These are phyloP conservation scores for Icerya purchasi DNA, from an alignment of 2,888 invertebrate species.

Conservation along the genomic window DNA sequence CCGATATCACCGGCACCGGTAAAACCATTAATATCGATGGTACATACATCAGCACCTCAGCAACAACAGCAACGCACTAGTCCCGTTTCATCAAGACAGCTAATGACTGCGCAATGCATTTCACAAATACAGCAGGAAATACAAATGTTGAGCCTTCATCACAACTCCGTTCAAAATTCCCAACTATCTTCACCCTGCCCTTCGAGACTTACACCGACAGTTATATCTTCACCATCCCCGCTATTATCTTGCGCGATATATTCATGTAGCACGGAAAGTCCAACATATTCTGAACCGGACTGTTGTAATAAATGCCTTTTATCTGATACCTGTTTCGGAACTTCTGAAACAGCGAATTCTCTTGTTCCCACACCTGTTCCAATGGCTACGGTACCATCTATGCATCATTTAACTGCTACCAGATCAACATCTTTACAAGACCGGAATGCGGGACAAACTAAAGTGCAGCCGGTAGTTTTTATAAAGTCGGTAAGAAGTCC, in stretches of 20 bases:
- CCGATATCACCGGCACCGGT: conserved; percentile 54
- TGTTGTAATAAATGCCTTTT: conserved; percentile 69
- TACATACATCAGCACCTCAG: conserved; percentile 19
- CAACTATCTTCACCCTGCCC: conserved; percentile 49
- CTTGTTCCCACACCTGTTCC: conserved; percentile 61
- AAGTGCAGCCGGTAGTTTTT: conserved; percentile 77
- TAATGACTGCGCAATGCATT: conserved; percentile 62
- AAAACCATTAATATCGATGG: conserved; percentile 22
- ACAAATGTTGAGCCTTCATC: conserved; percentile 58
- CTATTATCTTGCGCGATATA: conserved; percentile 67
- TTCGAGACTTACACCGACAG: conserved; percentile 30
- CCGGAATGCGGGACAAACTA: conserved; percentile 68
- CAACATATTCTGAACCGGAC: conserved; percentile 51
- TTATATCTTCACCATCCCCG: conserved; percentile 43
- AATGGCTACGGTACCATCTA: conserved; percentile 34
- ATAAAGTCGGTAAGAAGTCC: conserved; percentile 94
- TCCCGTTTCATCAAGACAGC: conserved; percentile 45
- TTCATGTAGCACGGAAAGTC: conserved; percentile 68
- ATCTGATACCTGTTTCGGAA: conserved; percentile 66
- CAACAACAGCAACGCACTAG: conserved; percentile 47
- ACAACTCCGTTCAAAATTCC: conserved; percentile 29
- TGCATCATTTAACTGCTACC: conserved; percentile 28
- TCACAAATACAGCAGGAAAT: conserved; percentile 70
- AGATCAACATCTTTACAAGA: conserved; percentile 63
- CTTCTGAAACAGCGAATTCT: conserved; percentile 58